These are phyloP conservation scores for Sus cebifrons DNA, from an alignment of 2,797 vertebrate genomes.

Conservation along the genomic window DNA sequence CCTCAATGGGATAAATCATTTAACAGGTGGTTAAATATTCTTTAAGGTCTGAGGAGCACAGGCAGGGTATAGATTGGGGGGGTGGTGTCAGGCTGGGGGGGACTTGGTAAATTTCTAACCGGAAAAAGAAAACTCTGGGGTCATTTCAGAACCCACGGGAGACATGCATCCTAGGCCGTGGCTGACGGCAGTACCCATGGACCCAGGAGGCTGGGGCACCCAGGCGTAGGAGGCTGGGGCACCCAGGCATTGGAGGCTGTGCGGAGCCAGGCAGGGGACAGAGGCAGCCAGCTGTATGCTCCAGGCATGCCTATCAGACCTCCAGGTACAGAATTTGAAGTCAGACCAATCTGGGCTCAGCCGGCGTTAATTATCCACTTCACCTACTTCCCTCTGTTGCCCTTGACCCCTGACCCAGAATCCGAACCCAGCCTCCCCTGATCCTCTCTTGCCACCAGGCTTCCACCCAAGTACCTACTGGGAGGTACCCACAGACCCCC, in stretches of 20 bases:
- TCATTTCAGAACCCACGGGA: background rate
- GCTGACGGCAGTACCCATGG: background rate
- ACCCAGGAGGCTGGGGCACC: background rate
- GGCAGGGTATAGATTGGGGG: background rate
- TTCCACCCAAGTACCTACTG: background rate
- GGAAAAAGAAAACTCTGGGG: background rate
- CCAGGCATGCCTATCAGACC: background rate
- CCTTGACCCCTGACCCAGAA: no score
- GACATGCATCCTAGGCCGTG: background rate
- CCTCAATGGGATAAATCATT: slow-evolving; percentile 91
- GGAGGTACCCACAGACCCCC: background rate
- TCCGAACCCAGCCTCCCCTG: no score
- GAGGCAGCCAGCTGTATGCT: background rate
- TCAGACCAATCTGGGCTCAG: no score
- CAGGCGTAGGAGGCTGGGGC: background rate
- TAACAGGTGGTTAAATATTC: slow-evolving; percentile 91
- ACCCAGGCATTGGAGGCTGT: background rate
- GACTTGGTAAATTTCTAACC: background rate
- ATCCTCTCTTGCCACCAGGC: no score
- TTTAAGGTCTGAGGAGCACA: slow-evolving; percentile 86
- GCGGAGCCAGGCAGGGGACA: background rate
- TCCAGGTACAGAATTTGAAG: no score
- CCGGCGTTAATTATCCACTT: no score
- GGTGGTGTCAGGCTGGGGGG: background rate
- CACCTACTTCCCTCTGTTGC: no score